Evolutionary conservation across 2,888 invertebrate genomes (phyloP).

Genomic region (Mactromeris polynyma): DNA sequence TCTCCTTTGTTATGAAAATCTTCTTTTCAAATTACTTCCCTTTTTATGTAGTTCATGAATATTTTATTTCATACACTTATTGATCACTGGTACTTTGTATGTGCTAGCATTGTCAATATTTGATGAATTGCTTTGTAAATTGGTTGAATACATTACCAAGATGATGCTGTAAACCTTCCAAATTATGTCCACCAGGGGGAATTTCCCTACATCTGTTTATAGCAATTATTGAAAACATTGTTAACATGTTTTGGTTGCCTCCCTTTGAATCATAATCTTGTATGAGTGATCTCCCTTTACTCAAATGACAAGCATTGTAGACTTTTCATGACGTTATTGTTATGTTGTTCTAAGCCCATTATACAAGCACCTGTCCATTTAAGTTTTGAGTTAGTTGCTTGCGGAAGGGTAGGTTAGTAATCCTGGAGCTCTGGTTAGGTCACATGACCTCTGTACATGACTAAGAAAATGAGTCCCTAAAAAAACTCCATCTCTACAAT

Average conservation of each 20-base stretch:
- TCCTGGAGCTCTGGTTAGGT: no score
- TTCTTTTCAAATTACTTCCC: not conserved
- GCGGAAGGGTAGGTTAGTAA: no score
- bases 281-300: not conserved
- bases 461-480: no score
- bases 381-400: no score
- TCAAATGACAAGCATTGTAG: not conserved
- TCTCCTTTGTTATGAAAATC: not conserved
- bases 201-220: not conserved
- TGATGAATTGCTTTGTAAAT: conserved; percentile 50
- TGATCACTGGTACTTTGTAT: conserved; percentile 32
- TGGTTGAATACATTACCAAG: conserved; percentile 29
- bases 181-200: conserved; percentile 29
- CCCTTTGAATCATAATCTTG: not conserved
- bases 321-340: no score
- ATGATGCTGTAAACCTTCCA: conserved; percentile 33
- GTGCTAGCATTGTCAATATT: conserved; percentile 42
- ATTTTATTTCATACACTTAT: conserved; percentile 28
- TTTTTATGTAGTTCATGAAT: conserved; percentile 19
- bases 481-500: no score
- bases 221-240: not conserved
- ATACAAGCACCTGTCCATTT: no score
- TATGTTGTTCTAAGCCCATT: no score
- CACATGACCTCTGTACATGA: no score
- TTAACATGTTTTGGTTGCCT: not conserved